phyloP scores from a whole-genome alignment of 2,888 invertebrate species.

The Dysmachus trigonus region DNA sequence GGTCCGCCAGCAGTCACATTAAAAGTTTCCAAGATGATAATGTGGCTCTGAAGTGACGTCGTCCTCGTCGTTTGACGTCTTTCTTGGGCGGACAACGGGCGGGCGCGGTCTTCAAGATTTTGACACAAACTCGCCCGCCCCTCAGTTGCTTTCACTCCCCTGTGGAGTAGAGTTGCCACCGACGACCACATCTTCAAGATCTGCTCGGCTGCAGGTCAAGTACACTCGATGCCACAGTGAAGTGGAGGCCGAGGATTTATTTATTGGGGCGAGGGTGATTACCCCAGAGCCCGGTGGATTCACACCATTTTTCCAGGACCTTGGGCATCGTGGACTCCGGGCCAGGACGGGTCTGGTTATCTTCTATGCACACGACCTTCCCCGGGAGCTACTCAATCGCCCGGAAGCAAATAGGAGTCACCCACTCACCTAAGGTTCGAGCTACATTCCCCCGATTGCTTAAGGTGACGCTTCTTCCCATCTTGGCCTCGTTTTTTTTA shows the following conservation, averaged over 20 bases:
- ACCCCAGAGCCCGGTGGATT: not conserved
- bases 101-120: not conserved
- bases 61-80: not conserved
- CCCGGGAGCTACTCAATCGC: not conserved
- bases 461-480: not conserved
- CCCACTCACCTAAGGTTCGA: not conserved
- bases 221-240: not conserved
- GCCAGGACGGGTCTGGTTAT: not conserved
- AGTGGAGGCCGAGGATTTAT: not conserved
- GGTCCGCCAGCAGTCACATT: conserved; percentile 1
- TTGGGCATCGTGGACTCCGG: not conserved
- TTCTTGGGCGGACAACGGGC: not conserved
- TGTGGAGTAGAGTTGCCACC: no score
- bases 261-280: not conserved
- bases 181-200: not conserved
- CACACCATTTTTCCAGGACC: not conserved
- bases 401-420: not conserved
- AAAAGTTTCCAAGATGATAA: conserved; percentile 29
- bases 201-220: not conserved
- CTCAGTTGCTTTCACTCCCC: not conserved
- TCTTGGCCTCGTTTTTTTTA: not conserved
- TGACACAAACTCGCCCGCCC: not conserved
- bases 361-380: not conserved
- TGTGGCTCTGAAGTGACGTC: not conserved
- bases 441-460: not conserved